Conservation (phyloP, 1,140 invertebrate genomes). For the Grapholita molesta region DNA sequence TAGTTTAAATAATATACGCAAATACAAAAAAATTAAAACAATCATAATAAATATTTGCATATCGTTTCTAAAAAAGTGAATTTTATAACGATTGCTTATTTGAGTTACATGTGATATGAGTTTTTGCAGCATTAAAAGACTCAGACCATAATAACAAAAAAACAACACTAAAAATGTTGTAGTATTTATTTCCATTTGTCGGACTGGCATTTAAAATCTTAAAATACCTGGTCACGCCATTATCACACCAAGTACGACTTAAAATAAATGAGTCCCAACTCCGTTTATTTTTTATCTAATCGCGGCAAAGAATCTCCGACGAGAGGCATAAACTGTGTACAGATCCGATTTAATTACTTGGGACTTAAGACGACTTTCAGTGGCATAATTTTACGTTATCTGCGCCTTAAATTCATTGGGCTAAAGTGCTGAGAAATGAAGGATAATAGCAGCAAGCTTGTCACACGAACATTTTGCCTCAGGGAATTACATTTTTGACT, state of each 20-base stretch:
- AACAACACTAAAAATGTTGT: no score
- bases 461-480: background rate
- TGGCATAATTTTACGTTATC: constrained; percentile 11
- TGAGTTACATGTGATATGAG: no score
- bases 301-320: background rate
- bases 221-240: background rate
- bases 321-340: constrained; percentile 5
- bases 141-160: no score
- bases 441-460: background rate
- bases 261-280: background rate
- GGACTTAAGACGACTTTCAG: background rate
- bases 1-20: no score
- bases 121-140: no score
- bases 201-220: no score
- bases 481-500: background rate
- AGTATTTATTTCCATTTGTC: no score
- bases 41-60: no score
- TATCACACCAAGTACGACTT: background rate
- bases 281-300: background rate
- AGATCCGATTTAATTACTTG: constrained; percentile 11
- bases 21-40: no score
- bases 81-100: no score
- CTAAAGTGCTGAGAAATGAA: background rate
- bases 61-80: no score
- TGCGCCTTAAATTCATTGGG: background rate